Conservation (phyloP, 2,797 vertebrate genomes). For the Cyprinella venusta region DNA sequence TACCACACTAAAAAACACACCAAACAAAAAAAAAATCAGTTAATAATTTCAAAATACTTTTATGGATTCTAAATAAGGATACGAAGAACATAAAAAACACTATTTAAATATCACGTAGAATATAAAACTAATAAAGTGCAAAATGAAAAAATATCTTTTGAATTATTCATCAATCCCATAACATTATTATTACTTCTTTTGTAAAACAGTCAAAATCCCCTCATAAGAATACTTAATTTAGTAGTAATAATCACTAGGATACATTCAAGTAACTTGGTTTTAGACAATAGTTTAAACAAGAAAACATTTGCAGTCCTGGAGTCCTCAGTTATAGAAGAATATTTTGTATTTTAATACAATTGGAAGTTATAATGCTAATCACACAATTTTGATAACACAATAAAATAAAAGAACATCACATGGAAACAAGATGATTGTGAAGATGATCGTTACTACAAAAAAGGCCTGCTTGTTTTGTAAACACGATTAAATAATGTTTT, state of each 20-base stretch:
- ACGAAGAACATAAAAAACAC: not conserved
- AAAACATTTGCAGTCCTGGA: not conserved
- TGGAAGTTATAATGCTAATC: not conserved
- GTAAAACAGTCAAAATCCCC: not conserved
- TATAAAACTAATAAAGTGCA: not conserved
- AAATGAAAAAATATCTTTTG: not conserved
- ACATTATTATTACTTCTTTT: not conserved
- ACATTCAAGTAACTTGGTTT: not conserved
- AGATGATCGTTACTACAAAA: too few species aligned
- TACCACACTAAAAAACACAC: too few species aligned
- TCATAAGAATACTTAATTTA: not conserved
- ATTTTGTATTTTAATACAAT: not conserved
- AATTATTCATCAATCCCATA: not conserved
- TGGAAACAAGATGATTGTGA: too few species aligned
- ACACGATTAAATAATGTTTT: not conserved
- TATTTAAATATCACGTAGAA: not conserved
- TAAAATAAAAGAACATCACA: not conserved
- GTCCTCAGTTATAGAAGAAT: not conserved
- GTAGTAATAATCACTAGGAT: too few species aligned
- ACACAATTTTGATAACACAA: not conserved
- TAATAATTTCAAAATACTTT: not conserved
- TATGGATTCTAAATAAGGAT: too few species aligned
- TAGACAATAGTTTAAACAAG: not conserved
- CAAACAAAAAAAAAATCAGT: too few species aligned
- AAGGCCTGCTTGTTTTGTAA: not conserved